A percentile compares a stretch with the other conserved stretches of the same genome.
Evolutionary conservation across 2,888 invertebrate genomes (phyloP).

Genomic region (Ectemnius lituratus): DNA sequence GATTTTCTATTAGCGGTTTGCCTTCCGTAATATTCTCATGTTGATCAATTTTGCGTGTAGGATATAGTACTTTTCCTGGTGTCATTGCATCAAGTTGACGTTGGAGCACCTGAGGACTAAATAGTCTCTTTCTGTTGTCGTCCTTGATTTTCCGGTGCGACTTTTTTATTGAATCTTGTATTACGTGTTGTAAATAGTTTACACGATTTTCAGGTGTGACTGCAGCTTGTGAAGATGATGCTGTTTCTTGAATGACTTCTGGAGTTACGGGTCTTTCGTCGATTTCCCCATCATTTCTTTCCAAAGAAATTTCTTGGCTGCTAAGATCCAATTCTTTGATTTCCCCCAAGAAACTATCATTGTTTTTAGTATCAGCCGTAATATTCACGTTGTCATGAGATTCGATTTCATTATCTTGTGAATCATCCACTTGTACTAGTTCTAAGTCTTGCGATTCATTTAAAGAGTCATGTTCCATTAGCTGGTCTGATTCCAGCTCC

Average conservation of each 20-base stretch:
- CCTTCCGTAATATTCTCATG: conserved; percentile 5
- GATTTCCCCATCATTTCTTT: neutral
- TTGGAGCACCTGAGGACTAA: conserved; percentile 56
- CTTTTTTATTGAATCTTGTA: conserved; percentile 70
- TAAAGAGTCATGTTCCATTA: neutral
- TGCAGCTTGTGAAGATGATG: conserved; percentile 28
- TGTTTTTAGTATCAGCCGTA: neutral
- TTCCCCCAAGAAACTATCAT: neutral
- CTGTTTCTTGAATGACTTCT: conserved; percentile 7
- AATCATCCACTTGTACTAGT: neutral
- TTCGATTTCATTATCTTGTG: neutral
- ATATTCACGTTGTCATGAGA: neutral
- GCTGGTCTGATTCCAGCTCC: neutral
- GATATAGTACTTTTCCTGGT: neutral
- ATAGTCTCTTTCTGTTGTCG: conserved; percentile 60
- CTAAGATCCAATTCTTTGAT: neutral
- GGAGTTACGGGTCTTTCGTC: conserved; percentile 36
- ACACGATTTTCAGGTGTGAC: conserved; percentile 68
- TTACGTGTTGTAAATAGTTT: conserved; percentile 60
- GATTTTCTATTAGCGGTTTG: conserved; percentile 1
- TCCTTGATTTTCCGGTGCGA: conserved; percentile 71
- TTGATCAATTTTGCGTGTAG: neutral
- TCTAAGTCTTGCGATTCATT: neutral
- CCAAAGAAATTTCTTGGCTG: neutral
- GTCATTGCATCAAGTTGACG: conserved; percentile 11